phyloP scores from a whole-genome alignment of 2,888 invertebrate genomes.

The Sesia bembeciformis region DNA sequence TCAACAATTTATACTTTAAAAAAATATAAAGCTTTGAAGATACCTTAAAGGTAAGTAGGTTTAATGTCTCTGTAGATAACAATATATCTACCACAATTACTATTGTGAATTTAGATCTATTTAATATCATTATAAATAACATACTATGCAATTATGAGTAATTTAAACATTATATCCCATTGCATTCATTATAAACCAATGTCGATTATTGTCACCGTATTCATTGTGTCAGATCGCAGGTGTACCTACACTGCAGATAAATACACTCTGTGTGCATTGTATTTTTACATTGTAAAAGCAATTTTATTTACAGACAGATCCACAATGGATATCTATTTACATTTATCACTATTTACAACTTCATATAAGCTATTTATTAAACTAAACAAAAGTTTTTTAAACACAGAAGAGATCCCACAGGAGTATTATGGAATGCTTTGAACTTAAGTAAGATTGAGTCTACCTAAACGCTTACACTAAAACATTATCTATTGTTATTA shows the following conservation, averaged over 20 bases:
- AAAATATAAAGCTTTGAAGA: too few species aligned
- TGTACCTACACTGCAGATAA: neutral
- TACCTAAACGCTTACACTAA: conserved; percentile 30
- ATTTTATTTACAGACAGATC: neutral
- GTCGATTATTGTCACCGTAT: conserved; percentile 53
- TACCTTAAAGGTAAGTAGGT: too few species aligned
- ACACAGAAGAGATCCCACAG: conserved; percentile 71
- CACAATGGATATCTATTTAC: conserved; percentile 12
- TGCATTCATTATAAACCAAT: too few species aligned
- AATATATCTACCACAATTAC: too few species aligned
- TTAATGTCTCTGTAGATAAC: too few species aligned
- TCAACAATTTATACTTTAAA: too few species aligned
- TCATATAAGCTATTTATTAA: conserved; percentile 17
- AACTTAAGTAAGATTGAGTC: conserved; percentile 64
- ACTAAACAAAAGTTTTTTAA: conserved; percentile 63
- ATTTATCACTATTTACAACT: conserved; percentile 39
- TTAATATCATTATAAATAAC: too few species aligned
- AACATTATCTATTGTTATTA: too few species aligned
- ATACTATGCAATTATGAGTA: too few species aligned
- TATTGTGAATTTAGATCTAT: too few species aligned
- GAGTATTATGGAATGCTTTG: conserved; percentile 68
- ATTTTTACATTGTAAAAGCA: neutral
- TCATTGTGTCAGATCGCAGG: conserved; percentile 26
- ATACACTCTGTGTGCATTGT: too few species aligned
- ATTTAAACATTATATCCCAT: too few species aligned